Conservation (phyloP, 2,888 invertebrate genomes). For the Galeopsomyia nigrocyanea region DNA sequence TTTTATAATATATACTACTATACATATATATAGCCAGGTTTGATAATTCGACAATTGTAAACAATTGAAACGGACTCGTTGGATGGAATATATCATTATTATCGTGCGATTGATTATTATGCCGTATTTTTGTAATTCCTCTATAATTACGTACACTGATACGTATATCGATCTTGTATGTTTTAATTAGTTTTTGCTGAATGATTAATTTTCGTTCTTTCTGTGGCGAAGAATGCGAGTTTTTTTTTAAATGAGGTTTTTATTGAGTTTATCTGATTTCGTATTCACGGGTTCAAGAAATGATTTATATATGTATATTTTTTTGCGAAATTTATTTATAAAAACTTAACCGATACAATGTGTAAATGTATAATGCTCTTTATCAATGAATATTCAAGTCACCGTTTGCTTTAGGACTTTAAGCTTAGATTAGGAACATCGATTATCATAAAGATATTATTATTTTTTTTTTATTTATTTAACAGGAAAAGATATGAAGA, state of each 20-base stretch:
- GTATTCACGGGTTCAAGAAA: constrained; percentile 25
- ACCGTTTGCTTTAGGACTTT: constrained; percentile 39
- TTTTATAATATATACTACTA: constrained; percentile 44
- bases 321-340: constrained; percentile 36
- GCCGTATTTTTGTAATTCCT: constrained; percentile 31
- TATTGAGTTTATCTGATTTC: constrained; percentile 40
- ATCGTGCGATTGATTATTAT: constrained; percentile 5
- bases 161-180: constrained; percentile 30
- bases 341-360: constrained; percentile 33
- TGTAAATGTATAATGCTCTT: constrained; percentile 40
- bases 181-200: constrained; percentile 36
- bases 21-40: constrained; percentile 31
- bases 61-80: constrained; percentile 37
- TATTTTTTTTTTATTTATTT: constrained; percentile 46
- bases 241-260: constrained; percentile 40
- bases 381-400: constrained; percentile 44
- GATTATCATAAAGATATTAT: constrained; percentile 36
- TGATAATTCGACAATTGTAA: constrained; percentile 34
- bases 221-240: constrained; percentile 9
- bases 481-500: constrained; percentile 4
- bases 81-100: constrained; percentile 34
- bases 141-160: constrained; percentile 20
- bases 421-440: constrained; percentile 43
- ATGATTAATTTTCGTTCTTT: constrained; percentile 16
- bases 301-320: constrained; percentile 4